Evolutionary conservation across 2,888 invertebrate species (phyloP), one percentile per base, ranked within the genome.

Genomic region (Heliconius cydno): DNA sequence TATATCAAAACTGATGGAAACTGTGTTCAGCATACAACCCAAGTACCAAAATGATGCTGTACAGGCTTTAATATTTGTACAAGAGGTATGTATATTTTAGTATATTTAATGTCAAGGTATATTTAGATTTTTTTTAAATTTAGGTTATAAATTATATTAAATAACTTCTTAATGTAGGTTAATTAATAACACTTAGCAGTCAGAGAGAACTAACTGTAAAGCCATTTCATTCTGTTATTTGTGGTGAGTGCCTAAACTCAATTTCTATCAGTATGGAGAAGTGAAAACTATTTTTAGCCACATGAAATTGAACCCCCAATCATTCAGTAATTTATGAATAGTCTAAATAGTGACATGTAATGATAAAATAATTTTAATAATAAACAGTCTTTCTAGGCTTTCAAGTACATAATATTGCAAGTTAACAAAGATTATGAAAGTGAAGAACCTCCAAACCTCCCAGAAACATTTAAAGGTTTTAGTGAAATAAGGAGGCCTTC

Each of bases 21-120:
- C 96, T 46, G 95, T 98, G 63, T 96, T 98, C 84, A 92, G 92
- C 6, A 86, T 96, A 80, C 97, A 97, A 86, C 96, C 97, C 0
- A 94, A 96, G 82, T 98, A 98, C 86, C 90, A 95, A 60, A 91
- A 95, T 19, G 98, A 98, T 86, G 88, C 96, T 1, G 89, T 89
- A 1, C 90, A 94, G 0, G 96, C 96, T 0, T 84, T 96, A 1
- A 88, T 90, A 2, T 96, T 96, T 86, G 94, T 96, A 34, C 93
- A 94, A 80, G 94, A 95, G 90, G 96, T 95, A 81, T 77, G 82
- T 82, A n/a, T n/a, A 67, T 63, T 38, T 75, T 65, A 34, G n/a
- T 52, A 52, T 52, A 52, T 52, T 52, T 46, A 15, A 15, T 46
- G 6, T 52, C 52, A 52, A 19, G 19, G 46, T 46, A 46, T 52